Evolutionary conservation across 2,797 vertebrate genomes (phyloP), one percentile per base, ranked within the genome.

Genomic region (Ceryle rudis): DNA sequence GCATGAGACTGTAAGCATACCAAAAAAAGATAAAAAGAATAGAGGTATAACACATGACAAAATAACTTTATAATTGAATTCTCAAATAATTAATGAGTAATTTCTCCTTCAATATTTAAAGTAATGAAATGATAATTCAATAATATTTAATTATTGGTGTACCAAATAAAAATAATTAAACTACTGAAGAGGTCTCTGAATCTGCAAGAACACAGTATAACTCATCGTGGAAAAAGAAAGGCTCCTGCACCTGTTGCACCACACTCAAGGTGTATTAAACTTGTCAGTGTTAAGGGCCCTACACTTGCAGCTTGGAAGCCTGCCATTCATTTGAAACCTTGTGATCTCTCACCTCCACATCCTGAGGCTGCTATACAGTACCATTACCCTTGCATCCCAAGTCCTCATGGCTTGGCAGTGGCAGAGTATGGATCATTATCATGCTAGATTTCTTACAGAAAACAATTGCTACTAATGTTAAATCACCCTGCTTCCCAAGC

Each of bases 1-100:
- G 0, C 0, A 2, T 41, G 6, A 55, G 4, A 17, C n/a, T 66
- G 3, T 57, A 60, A 37, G 19, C 23, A 55, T 11, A 49, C 67
- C 33, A 67, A 73, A 37, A 67, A 33, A 73, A 26, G 4, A 33
- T 11, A 55, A 46, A 69, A 8, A 37, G 6, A 4, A 29, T 0
- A 0, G 54, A 60, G 8, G 3, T 46, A 83, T 82, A 88, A n/a
- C 4, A 89, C 14, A n/a, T n/a, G 4, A 33, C 77, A 71, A 66
- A 31, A 2, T 29, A 52, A 18, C 28, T 42, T 64, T 69, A 41
- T 65, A 58, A 72, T 54, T 41, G 42, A 10, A 29, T 69, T 86
- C 55, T 55, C 10, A 89, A 81, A 44, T 28, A 89, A 55, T 33
- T 65, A 60, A 3, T 35, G 31, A 41, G 3, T 8, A 41, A 35